phyloP scores from a whole-genome alignment of 2,113 vertebrate genomes.

The Polypterus senegalus region DNA sequence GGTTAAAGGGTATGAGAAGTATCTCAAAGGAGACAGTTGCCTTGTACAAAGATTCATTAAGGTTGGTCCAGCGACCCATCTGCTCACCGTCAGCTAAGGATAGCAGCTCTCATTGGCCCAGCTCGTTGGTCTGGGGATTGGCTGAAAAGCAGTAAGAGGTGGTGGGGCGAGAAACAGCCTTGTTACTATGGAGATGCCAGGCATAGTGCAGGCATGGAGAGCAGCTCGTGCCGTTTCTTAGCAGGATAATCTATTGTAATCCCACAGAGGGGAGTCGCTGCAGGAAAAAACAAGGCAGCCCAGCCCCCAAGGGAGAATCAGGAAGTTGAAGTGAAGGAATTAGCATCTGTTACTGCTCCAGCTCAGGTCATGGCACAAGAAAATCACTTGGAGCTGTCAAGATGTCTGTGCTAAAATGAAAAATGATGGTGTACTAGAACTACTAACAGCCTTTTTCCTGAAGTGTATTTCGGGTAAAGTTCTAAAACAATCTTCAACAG shows the following conservation, averaged over 20 bases:
- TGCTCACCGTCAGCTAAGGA: constrained; percentile 18
- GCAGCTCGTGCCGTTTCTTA: constrained; percentile 42
- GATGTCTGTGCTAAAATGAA: constrained; percentile 31
- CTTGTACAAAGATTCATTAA: constrained; percentile 6
- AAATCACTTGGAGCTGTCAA: constrained; percentile 31
- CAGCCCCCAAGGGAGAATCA: constrained; percentile 22
- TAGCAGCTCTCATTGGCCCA: constrained; percentile 20
- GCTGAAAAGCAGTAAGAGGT: constrained; percentile 1
- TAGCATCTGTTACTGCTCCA: constrained; percentile 51
- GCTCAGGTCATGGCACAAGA: constrained; percentile 35
- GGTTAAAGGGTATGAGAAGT: too few species aligned
- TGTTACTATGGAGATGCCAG: constrained; percentile 41
- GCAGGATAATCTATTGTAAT: constrained; percentile 56
- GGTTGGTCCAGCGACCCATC: constrained; percentile 9
- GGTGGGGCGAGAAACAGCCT: constrained; percentile 7
- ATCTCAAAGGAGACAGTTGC: constrained; percentile 4
- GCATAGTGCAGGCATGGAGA: constrained; percentile 25
- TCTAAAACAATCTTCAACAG: too few species aligned
- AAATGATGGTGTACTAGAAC: constrained; percentile 13
- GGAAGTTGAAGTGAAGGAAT: constrained; percentile 44
- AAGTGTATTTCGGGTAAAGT: not conserved
- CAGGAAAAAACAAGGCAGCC: constrained; percentile 10
- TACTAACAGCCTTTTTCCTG: not conserved
- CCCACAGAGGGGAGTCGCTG: constrained; percentile 32
- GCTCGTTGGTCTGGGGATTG: constrained; percentile 7